These are phyloP conservation scores for Cremastinae sp. DNA, from an alignment of 2,888 invertebrate genomes.

Conservation along the genomic window DNA sequence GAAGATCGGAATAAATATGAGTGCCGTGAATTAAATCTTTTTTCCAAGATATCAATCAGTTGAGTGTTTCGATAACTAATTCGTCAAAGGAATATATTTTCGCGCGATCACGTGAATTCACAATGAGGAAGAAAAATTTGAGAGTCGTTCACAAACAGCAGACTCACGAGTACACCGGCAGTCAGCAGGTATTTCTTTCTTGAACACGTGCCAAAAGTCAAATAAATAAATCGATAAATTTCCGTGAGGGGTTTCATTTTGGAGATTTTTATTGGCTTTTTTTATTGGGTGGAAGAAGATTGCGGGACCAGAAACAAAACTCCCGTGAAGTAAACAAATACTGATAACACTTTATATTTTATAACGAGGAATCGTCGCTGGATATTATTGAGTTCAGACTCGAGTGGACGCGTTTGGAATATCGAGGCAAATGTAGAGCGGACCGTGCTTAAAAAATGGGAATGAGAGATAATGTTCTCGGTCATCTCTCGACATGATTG, in stretches of 20 bases:
- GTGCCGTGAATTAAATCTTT: no score
- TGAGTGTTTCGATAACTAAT: no score
- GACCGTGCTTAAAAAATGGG: conserved; percentile 47
- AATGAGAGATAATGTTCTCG: conserved; percentile 47
- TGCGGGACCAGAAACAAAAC: not conserved
- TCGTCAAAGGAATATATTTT: not conserved
- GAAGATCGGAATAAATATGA: no score
- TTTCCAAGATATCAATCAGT: no score
- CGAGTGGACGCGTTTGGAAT: conserved; percentile 20
- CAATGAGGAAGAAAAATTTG: conserved; percentile 78
- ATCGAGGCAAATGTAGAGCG: conserved; percentile 57
- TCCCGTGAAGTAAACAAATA: conserved; percentile 5
- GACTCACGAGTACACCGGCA: conserved; percentile 69
- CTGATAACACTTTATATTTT: not conserved
- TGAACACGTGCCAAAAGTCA: not conserved
- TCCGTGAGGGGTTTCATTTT: no score
- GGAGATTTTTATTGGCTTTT: no score
- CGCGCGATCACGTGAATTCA: conserved; percentile 17
- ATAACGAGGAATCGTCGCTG: not conserved
- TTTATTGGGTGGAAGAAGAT: not conserved
- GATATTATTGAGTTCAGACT: conserved; percentile 13
- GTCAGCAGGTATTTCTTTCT: conserved; percentile 62
- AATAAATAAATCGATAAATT: not conserved
- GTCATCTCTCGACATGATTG: conserved; percentile 15
- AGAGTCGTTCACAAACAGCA: conserved; percentile 76